Conservation (phyloP, 2,888 invertebrate genomes). For the Drosophila subquinaria region DNA sequence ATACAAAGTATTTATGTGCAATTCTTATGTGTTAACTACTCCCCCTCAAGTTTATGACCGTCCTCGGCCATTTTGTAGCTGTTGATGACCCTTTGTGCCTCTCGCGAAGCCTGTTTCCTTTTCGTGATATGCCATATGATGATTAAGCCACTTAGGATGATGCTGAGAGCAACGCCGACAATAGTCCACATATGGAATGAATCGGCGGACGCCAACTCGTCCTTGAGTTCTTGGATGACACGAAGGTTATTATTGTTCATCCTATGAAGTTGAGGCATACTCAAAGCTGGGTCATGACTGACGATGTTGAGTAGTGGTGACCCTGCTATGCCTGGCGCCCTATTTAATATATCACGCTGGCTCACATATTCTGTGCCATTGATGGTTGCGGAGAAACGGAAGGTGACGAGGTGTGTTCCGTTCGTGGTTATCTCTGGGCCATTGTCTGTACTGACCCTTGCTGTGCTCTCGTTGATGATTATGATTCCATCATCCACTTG, state of each 20-base stretch:
- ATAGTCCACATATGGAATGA: no score
- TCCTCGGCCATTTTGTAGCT: slow-evolving; percentile 11
- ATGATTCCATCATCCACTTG: slow-evolving; percentile 7
- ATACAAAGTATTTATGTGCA: no score
- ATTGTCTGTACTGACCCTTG: slow-evolving; percentile 12
- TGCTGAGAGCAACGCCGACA: no score
- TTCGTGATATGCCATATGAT: no score
- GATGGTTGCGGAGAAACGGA: background rate
- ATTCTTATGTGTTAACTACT: background rate
- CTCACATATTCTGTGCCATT: background rate
- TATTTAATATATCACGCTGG: background rate
- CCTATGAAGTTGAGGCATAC: slow-evolving; percentile 11
- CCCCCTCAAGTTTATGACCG: slow-evolving; percentile 4
- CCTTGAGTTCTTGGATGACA: slow-evolving; percentile 9
- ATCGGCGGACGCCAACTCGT: slow-evolving; percentile 2
- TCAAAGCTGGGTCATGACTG: slow-evolving; percentile 10
- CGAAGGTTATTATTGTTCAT: slow-evolving; percentile 10
- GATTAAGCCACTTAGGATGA: no score
- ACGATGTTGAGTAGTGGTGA: slow-evolving; percentile 13
- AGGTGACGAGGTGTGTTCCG: background rate
- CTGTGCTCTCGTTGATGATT: slow-evolving; percentile 14
- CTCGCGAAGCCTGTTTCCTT: no score
- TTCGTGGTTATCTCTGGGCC: background rate
- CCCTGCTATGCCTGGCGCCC: background rate
- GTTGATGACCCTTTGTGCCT: background rate